Percentiles rank a stretch among this genome's conserved stretches.
phyloP scores from a whole-genome alignment of 2,888 invertebrate genomes.

The Scelioninae gen. 2 region DNA sequence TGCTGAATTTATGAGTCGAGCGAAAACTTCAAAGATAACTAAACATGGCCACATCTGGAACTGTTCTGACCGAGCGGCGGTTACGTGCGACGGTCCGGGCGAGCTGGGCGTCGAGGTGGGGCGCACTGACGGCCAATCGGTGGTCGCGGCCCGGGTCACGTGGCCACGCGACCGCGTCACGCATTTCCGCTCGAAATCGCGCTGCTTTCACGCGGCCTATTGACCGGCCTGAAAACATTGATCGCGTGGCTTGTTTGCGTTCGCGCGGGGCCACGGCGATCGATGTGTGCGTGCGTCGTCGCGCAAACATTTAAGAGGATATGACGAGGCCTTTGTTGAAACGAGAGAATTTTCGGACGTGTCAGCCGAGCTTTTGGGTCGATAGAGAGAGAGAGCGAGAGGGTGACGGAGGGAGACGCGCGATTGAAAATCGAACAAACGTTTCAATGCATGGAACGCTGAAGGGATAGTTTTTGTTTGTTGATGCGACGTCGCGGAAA shows the following conservation, averaged over 20 bases:
- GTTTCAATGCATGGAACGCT: not conserved
- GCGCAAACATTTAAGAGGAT: conserved; percentile 1
- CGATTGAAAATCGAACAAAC: not conserved
- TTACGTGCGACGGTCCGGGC: not conserved
- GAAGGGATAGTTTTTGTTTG: no score
- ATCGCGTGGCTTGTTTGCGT: not conserved
- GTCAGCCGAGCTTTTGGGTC: not conserved
- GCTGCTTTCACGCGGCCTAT: conserved; percentile 11
- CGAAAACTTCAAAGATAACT: conserved; percentile 74
- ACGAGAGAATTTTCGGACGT: conserved; percentile 5
- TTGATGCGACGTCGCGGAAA: no score
- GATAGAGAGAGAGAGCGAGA: not conserved
- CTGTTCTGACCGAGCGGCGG: conserved; percentile 72
- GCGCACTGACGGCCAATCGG: conserved; percentile 8
- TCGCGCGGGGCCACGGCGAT: not conserved
- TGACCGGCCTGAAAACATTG: conserved; percentile 17
- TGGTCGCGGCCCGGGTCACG: not conserved
- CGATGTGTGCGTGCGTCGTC: not conserved
- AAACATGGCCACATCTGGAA: conserved; percentile 76
- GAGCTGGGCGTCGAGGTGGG: not conserved
- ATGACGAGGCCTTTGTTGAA: conserved; percentile 4
- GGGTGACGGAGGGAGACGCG: not conserved
- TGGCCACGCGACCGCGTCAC: not conserved
- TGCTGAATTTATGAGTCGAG: conserved; percentile 65
- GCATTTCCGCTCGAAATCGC: conserved; percentile 15